A percentile compares a stretch with the other conserved stretches of the same genome.
phyloP scores from a whole-genome alignment of 1,140 invertebrate species.

The Holotrichia oblita region DNA sequence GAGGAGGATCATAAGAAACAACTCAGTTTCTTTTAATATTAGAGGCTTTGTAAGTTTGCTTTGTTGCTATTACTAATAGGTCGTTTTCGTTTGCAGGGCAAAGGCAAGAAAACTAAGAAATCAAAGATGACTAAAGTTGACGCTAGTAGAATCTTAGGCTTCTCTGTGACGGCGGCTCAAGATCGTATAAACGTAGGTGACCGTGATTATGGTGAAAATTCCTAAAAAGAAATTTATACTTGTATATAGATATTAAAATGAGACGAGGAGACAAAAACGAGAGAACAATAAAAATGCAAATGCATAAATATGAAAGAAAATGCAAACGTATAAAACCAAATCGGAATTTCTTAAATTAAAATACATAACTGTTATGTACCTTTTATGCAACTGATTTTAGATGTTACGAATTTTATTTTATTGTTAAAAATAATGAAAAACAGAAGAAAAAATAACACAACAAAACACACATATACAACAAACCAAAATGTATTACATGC shows the following conservation, averaged over 20 bases:
- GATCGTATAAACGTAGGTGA: conserved; percentile 94
- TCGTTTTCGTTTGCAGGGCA: conserved; percentile 70
- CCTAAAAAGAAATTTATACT: conserved; percentile 16
- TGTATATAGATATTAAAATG: conserved; percentile 23
- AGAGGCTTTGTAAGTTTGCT: too few relatives aligned
- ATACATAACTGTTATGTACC: conserved; percentile 38
- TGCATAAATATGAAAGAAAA: background rate
- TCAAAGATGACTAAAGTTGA: conserved; percentile 93
- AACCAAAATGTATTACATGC: conserved; percentile 33
- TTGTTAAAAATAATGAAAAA: conserved; percentile 17
- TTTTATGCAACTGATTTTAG: conserved; percentile 40
- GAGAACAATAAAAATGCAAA: conserved; percentile 15
- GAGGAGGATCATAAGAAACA: too few relatives aligned
- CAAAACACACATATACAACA: conserved; percentile 19
- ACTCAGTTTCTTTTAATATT: too few relatives aligned
- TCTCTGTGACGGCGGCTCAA: conserved; percentile 89
- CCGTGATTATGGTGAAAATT: conserved; percentile 71
- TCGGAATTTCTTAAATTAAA: conserved; percentile 17
- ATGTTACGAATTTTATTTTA: conserved; percentile 34
- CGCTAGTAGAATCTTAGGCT: conserved; percentile 88
- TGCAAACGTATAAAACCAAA: conserved; percentile 9
- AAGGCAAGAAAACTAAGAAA: conserved; percentile 89
- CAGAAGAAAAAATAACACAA: conserved; percentile 5
- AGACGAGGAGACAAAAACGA: background rate
- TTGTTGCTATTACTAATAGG: background rate